A percentile compares a stretch with the other conserved stretches of the same genome.
phyloP scores from a whole-genome alignment of 2,113 vertebrate genomes.

The Petrocephalus zakoni region DNA sequence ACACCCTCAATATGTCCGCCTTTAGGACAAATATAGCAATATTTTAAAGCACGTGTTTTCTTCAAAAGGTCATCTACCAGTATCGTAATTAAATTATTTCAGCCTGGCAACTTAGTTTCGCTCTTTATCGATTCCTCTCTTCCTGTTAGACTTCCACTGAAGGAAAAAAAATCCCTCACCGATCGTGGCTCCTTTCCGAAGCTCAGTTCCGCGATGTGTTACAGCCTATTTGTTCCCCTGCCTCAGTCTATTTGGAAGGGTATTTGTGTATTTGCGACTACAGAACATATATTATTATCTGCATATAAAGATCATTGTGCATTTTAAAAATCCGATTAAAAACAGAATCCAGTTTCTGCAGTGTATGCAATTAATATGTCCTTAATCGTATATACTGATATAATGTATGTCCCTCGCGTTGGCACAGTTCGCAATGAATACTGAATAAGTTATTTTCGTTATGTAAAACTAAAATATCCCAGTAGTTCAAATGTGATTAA shows the following conservation, averaged over 20 bases:
- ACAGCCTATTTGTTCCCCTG: slow-evolving; percentile 57
- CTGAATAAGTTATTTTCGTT: neutral
- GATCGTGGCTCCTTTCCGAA: slow-evolving; percentile 2
- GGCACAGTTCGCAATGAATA: neutral
- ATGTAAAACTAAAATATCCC: neutral
- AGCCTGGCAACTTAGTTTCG: slow-evolving; percentile 15
- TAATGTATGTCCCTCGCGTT: neutral
- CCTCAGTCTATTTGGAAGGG: neutral
- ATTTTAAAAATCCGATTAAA: neutral
- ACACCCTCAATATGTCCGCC: neutral
- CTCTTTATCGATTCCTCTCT: slow-evolving; percentile 16
- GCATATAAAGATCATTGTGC: neutral
- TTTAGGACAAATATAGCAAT: neutral
- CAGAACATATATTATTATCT: neutral
- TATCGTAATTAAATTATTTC: neutral
- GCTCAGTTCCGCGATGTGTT: slow-evolving; percentile 57
- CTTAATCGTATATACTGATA: neutral
- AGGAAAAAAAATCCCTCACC: slow-evolving; percentile 16
- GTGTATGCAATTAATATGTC: neutral
- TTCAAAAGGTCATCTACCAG: neutral
- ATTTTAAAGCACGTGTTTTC: neutral
- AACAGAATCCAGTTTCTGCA: neutral
- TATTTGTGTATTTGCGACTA: neutral
- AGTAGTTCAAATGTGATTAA: neutral
- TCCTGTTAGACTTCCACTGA: slow-evolving; percentile 31